Evolutionary conservation across 2,113 vertebrate genomes (phyloP), one percentile per base, ranked within the genome.

Genomic region (Vireo altiloquus): DNA sequence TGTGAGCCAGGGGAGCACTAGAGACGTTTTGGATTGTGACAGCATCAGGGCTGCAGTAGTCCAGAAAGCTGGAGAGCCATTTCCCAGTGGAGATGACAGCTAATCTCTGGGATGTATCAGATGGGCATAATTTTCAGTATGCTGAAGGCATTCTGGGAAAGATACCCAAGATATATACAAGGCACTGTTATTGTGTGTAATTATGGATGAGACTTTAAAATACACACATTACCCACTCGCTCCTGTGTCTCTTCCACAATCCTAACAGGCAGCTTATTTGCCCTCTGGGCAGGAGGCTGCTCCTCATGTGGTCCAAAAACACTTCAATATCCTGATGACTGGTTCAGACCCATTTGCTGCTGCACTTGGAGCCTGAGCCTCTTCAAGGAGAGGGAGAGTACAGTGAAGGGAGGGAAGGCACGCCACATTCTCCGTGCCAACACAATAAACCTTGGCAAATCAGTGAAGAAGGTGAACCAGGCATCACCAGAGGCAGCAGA

Each of bases 391-490:
- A 50, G 19, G 60, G 31, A 37, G 15, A 7, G 5, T 15, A 15
- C n/a, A 71, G 40, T 0, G 2, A 42, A 80, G 21, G 15, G 35
- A 46, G 11, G 14, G 23, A 85, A 83, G 46, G 27, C 22, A 59
- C 0, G 0, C 50, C 42, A 44, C 1, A 4, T 47, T 39, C 33
- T 74, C 47, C 22, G 6, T 44, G 30, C 24, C 56, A 56, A 5
- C 31, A 28, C 10, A 40, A 72, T 75, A 60, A 84, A 56, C 22
- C n/a, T 28, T 31, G 28, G 23, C 10, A 81, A 60, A 90, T 20
- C 18, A 15, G 31, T 5, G 37, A 76, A 52, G 23, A 81, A 77
- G 35, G 15, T 70, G 60, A 30, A 59, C 13, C 9, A 64, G 53
- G 24, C 50, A 80, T 35, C 3, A 7, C 30, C 15, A 22, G 46